These are phyloP conservation scores for Iphiclides podalirius DNA, from an alignment of 2,888 invertebrate genomes.

Conservation along the genomic window DNA sequence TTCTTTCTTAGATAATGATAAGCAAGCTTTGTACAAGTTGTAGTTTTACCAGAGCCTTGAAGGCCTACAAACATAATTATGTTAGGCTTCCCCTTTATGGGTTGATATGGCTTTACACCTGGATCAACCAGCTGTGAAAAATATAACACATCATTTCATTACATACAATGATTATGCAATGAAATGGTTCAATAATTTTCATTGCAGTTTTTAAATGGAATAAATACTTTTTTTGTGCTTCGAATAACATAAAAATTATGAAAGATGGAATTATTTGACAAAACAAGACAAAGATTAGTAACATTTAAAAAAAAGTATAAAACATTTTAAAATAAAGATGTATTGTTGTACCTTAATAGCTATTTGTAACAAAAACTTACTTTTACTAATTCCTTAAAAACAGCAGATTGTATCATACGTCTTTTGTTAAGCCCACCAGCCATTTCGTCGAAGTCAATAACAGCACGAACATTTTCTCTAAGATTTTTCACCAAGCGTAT, in stretches of 20 bases:
- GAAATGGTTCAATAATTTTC: too few species aligned
- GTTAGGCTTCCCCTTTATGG: slow-evolving; percentile 96
- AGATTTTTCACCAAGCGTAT: slow-evolving; percentile 96
- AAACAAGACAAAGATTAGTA: too few species aligned
- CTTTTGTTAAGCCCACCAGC: slow-evolving; percentile 98
- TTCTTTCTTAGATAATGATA: slow-evolving; percentile 99
- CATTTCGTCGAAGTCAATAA: slow-evolving; percentile 99
- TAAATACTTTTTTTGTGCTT: too few species aligned
- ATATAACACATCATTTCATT: too few species aligned
- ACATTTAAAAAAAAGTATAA: too few species aligned
- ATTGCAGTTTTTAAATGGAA: too few species aligned
- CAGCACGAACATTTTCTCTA: slow-evolving; percentile 97
- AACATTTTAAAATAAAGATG: too few species aligned
- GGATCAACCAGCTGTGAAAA: slow-evolving; percentile 94
- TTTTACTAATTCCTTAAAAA: slow-evolving; percentile 98
- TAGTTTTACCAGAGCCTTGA: slow-evolving; percentile 99
- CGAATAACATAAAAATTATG: too few species aligned
- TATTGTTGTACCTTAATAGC: too few species aligned
- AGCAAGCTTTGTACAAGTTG: slow-evolving; percentile 99
- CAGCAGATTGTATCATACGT: slow-evolving; percentile 99
- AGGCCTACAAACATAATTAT: slow-evolving; percentile 99
- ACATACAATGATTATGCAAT: too few species aligned
- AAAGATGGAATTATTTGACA: too few species aligned
- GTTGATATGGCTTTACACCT: slow-evolving; percentile 97
- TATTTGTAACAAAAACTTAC: slow-evolving; percentile 77